phyloP scores from a whole-genome alignment of 1,140 invertebrate genomes.

The Caenorhabditis tropicalis region DNA sequence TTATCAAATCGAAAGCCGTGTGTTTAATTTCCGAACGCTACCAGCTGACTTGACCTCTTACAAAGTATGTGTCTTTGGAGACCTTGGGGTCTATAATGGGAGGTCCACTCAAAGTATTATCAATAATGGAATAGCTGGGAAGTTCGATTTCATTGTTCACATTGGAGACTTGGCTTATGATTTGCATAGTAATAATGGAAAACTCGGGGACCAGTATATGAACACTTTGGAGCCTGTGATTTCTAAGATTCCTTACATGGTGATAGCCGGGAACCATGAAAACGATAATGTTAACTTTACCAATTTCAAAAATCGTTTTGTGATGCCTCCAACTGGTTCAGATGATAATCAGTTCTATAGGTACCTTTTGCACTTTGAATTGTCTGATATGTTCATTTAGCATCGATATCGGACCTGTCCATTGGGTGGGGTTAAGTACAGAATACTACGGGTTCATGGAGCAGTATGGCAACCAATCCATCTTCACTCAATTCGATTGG shows the following conservation, averaged over 20 bases:
- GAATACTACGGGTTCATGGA: constrained; percentile 88
- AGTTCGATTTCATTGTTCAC: constrained; percentile 61
- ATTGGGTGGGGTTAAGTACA: constrained; percentile 89
- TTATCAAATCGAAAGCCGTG: constrained; percentile 54
- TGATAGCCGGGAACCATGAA: constrained; percentile 74
- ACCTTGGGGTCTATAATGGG: constrained; percentile 60
- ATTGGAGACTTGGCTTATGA: constrained; percentile 73
- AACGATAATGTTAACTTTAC: constrained; percentile 58
- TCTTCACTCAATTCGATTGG: constrained; percentile 88
- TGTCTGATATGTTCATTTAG: constrained; percentile 62
- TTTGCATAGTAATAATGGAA: constrained; percentile 68
- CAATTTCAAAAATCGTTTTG: constrained; percentile 71
- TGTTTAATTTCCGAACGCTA: constrained; percentile 35
- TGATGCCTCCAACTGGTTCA: constrained; percentile 72
- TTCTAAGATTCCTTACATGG: constrained; percentile 72
- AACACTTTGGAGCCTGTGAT: constrained; percentile 70
- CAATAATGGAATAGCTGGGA: constrained; percentile 42
- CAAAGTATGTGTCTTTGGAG: constrained; percentile 61
- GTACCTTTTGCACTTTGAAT: background rate
- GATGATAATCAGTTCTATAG: constrained; percentile 73
- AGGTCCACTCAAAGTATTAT: constrained; percentile 49
- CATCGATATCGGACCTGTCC: constrained; percentile 85
- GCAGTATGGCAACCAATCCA: constrained; percentile 83
- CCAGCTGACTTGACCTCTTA: constrained; percentile 49
- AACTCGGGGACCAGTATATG: constrained; percentile 73